Percentiles rank a stretch among this genome's conserved stretches.
These are phyloP conservation scores for Rousettus madagascariensis DNA, from an alignment of 2,797 vertebrate species.

Conservation along the genomic window DNA sequence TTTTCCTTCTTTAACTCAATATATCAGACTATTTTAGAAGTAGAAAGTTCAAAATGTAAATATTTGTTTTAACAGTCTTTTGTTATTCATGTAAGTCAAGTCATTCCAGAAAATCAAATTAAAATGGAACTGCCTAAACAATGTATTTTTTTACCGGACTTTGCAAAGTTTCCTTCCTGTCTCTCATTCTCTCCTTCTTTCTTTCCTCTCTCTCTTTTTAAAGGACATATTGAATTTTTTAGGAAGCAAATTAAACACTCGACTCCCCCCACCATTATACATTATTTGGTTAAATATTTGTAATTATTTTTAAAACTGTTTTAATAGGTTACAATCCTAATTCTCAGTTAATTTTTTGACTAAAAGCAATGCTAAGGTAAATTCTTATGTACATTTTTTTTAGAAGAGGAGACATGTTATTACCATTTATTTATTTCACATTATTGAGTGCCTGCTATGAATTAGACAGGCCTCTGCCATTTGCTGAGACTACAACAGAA, in stretches of 20 bases:
- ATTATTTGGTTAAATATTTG: not conserved
- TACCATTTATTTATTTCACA: not conserved
- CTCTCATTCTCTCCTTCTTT: not conserved
- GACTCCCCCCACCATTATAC: not conserved
- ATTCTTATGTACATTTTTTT: not conserved
- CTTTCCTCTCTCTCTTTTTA: not conserved
- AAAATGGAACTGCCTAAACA: not conserved
- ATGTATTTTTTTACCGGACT: not conserved
- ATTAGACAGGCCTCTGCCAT: not conserved
- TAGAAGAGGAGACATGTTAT: fast-evolving
- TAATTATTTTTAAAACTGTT: not conserved
- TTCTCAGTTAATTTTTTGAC: not conserved
- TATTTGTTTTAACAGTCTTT: not conserved
- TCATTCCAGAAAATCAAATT: not conserved
- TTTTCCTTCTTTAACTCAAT: not conserved
- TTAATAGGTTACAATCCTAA: not conserved
- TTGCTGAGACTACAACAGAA: not conserved
- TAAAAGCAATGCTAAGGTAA: not conserved
- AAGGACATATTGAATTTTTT: not conserved
- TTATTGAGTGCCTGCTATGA: not conserved
- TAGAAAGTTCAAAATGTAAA: not conserved
- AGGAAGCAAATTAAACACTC: not conserved
- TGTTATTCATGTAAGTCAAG: not conserved
- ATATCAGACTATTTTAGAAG: not conserved
- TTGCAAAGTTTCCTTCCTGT: not conserved